Base-by-base conservation (phyloP, 1,140 invertebrate genomes). In the Asobara japonica region DNA sequence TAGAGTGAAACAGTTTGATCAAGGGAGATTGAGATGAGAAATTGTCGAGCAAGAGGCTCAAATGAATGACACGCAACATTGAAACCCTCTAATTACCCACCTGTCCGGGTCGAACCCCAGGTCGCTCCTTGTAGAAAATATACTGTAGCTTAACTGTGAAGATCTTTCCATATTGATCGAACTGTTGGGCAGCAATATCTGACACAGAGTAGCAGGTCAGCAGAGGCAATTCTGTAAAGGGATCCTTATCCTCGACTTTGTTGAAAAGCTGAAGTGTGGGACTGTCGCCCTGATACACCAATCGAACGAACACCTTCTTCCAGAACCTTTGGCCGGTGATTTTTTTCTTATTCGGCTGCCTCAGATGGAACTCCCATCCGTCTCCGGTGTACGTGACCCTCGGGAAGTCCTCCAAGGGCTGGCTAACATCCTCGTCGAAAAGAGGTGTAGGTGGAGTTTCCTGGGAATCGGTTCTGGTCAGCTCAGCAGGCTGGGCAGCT, bases 111-210 rank as follows among this genome's bases (percentile, higher is more conserved):
- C 97, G 89, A 11, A 99, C 96, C 3, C 98, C 98, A 0, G 98
- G 97, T 27, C 97, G 89, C 84, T 99, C 98, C 84, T 98, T 98
- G 86, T 99, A 99, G 86, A 98, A 98, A 30, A 99, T 94, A 82
- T 99, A 99, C 82, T 99, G 97, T 45, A 99, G 88, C 87, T 99
- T 99, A 13, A 99, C 91, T 0, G 98, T 99, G 87, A 99, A 99
- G 78, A 99, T 99, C 89, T 99, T 99, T 3, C 97, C 97, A 85
- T 95, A 99, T 81, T 98, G 94, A 89, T 99, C 98, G 84, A 96
- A 98, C 85, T 98, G 97, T 86, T 99, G 97, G 25, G 97, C 94
- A n/a, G 93, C 93, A 13, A 96, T 94, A 70, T 96, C 95, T 0
- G 95, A 97, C 4, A 96, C 94, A 0, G 95, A 97, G 83, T 98